Conservation (phyloP, 1,140 invertebrate species). For the Papilio polyxenes region DNA sequence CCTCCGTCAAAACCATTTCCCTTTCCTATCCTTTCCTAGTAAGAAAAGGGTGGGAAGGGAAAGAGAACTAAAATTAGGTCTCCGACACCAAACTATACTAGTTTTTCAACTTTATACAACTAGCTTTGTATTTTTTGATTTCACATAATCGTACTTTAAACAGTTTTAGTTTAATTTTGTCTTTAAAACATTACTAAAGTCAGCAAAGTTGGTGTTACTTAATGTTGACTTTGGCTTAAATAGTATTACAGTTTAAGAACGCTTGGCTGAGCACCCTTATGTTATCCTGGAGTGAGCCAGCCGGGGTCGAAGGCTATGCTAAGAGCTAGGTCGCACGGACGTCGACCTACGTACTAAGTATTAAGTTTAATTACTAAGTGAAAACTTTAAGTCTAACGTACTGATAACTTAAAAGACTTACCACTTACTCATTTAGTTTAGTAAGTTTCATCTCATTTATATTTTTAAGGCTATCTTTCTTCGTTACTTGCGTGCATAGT, state of each 20-base stretch:
- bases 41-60: too few species aligned
- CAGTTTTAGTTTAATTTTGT: neutral
- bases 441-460: neutral
- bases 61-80: too few species aligned
- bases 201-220: conserved; percentile 22
- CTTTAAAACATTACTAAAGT: neutral
- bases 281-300: conserved; percentile 2
- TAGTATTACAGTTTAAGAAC: conserved; percentile 8
- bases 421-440: too few species aligned
- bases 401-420: neutral
- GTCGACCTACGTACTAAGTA: neutral
- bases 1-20: too few species aligned
- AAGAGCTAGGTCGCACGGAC: conserved; percentile 8
- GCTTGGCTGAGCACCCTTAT: neutral
- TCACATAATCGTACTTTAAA: neutral
- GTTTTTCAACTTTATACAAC: neutral
- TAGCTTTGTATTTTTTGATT: neutral
- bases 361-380: neutral
- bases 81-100: too few species aligned
- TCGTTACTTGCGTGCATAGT: neutral
- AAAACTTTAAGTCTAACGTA: neutral
- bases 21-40: too few species aligned
- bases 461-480: neutral
- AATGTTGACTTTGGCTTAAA: conserved; percentile 16
- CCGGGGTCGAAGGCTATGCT: neutral